phyloP scores from a whole-genome alignment of 2,888 invertebrate species.

The Omphaloscelis lunosa region DNA sequence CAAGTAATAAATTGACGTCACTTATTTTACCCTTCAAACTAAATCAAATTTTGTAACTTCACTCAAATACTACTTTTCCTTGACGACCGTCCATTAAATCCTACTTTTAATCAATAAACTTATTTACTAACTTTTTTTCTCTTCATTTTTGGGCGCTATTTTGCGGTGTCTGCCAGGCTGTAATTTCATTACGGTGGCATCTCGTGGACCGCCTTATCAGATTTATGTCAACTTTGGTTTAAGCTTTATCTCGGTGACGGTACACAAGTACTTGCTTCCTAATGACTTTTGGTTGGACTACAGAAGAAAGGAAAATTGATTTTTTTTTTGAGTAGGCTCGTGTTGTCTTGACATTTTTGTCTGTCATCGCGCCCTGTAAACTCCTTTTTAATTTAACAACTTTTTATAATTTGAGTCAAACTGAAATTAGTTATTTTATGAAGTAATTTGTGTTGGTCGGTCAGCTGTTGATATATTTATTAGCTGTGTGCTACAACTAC shows the following conservation, averaged over 20 bases:
- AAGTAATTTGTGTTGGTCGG: neutral
- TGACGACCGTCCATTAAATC: constrained; percentile 32
- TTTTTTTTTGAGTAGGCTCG: constrained; percentile 4
- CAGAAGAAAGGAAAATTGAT: neutral
- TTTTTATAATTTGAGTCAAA: neutral
- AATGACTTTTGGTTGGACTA: constrained; percentile 19
- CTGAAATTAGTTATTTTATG: neutral
- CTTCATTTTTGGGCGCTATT: constrained; percentile 35
- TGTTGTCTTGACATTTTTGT: constrained; percentile 5
- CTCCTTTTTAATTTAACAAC: too few species aligned
- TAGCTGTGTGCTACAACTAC: too few species aligned
- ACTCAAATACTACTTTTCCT: constrained; percentile 34
- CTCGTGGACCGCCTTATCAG: constrained; percentile 58
- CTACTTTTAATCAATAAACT: constrained; percentile 52
- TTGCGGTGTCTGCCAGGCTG: constrained; percentile 35
- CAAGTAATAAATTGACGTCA: constrained; percentile 20
- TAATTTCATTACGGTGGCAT: constrained; percentile 55
- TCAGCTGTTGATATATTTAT: neutral
- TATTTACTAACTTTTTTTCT: constrained; percentile 44
- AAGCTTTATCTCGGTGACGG: constrained; percentile 51
- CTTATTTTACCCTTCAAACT: constrained; percentile 20
- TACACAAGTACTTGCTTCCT: constrained; percentile 24
- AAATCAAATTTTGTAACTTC: constrained; percentile 31
- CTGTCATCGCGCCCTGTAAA: neutral
- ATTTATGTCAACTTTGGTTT: constrained; percentile 67